These are phyloP conservation scores for Gymnothorax reevesii DNA, from an alignment of 2,797 vertebrate genomes.

Conservation along the genomic window DNA sequence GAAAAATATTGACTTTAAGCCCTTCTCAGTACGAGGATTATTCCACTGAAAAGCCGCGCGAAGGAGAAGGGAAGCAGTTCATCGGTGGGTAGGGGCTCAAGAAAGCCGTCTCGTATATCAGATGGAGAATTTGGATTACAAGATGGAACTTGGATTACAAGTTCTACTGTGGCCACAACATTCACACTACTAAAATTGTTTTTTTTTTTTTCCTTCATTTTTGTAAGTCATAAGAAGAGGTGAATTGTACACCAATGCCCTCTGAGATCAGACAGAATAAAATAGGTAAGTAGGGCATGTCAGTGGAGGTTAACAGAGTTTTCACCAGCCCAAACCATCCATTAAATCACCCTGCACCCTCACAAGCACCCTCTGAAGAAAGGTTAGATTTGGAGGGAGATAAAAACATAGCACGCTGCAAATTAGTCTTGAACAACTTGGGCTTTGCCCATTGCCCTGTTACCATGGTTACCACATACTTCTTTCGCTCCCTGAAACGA, in stretches of 20 bases:
- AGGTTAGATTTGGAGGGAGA: slow-evolving; percentile 15
- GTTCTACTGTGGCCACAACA: slow-evolving; percentile 23
- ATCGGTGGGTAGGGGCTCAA: neutral
- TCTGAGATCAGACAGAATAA: slow-evolving; percentile 31
- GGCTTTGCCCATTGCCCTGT: slow-evolving; percentile 64
- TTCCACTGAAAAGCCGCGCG: neutral
- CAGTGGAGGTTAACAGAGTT: slow-evolving; percentile 28
- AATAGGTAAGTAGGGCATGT: slow-evolving; percentile 43
- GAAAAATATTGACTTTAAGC: slow-evolving; percentile 37
- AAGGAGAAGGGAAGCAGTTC: neutral
- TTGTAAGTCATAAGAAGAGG: slow-evolving; percentile 1
- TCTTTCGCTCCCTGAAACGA: neutral
- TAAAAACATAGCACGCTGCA: slow-evolving; percentile 11
- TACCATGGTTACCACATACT: slow-evolving; percentile 68
- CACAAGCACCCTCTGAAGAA: neutral
- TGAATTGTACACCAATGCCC: neutral
- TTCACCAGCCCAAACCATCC: slow-evolving; percentile 30
- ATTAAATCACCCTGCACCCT: neutral
- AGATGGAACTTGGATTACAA: neutral
- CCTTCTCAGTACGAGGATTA: neutral
- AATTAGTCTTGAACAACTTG: slow-evolving; percentile 54
- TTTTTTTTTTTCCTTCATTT: too few relatives aligned
- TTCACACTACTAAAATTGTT: slow-evolving; percentile 29
- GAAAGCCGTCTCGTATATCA: neutral
- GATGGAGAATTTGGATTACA: neutral